phyloP scores from a whole-genome alignment of 2,113 vertebrate genomes.

The Callocephalon fimbriatum region DNA sequence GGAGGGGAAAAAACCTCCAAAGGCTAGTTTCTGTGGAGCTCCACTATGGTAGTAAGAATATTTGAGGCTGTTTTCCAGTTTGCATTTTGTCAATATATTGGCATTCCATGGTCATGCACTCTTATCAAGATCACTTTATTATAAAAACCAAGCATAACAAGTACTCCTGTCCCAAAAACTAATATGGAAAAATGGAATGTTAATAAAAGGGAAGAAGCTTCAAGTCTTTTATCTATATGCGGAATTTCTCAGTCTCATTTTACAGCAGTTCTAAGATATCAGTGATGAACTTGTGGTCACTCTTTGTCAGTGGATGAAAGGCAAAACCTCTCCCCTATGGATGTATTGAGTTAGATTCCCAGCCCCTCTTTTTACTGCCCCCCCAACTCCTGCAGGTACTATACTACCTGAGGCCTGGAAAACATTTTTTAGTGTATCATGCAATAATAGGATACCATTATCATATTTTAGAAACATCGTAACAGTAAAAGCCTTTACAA shows the following conservation, averaged over 20 bases:
- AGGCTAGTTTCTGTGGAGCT: background rate
- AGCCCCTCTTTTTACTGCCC: background rate
- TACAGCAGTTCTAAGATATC: background rate
- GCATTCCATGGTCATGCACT: background rate
- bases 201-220: background rate
- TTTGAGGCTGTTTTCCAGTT: background rate
- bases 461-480: background rate
- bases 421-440: background rate
- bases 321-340: background rate
- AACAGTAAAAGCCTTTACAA: slow-evolving; percentile 4
- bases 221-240: background rate
- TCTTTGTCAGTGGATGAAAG: background rate
- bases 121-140: background rate
- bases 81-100: background rate
- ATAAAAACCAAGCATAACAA: background rate
- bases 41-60: background rate
- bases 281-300: background rate
- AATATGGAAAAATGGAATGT: background rate
- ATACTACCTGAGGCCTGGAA: background rate
- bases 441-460: background rate
- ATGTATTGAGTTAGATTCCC: background rate
- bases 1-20: background rate
- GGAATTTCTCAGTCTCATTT: background rate
- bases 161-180: background rate
- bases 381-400: background rate